Conservation (phyloP, 2,888 invertebrate species). For the Deilephila elpenor region DNA sequence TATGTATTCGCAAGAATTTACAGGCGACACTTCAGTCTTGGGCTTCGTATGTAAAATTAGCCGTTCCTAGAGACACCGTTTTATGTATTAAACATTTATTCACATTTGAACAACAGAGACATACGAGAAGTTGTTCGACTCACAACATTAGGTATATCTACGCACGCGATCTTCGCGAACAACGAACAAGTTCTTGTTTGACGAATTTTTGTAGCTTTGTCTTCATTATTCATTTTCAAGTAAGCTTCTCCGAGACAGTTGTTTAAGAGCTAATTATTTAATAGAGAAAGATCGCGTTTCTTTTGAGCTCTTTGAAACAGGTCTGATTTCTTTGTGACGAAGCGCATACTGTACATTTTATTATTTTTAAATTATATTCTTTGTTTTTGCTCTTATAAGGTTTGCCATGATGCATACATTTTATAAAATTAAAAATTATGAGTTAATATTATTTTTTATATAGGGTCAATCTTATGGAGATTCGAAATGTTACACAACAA, state of each 20-base stretch:
- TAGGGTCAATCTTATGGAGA: too few species aligned
- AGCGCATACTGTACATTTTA: background rate
- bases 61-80: conserved; percentile 41
- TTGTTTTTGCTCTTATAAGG: too few species aligned
- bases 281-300: background rate
- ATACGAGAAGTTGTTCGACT: background rate
- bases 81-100: conserved; percentile 41
- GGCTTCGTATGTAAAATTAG: conserved; percentile 49
- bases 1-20: conserved; percentile 61
- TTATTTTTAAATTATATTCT: background rate
- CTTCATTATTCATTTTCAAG: background rate
- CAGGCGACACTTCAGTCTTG: conserved; percentile 46
- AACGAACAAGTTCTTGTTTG: background rate
- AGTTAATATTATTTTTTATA: too few species aligned
- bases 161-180: background rate
- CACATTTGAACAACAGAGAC: conserved; percentile 2
- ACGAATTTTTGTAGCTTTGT: background rate
- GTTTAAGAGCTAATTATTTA: conserved; percentile 1
- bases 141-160: background rate
- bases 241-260: background rate
- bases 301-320: background rate
- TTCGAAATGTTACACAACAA: too few species aligned
- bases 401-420: too few species aligned
- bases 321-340: background rate
- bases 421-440: too few species aligned